A percentile compares a stretch with the other conserved stretches of the same genome.
phyloP scores from a whole-genome alignment of 2,888 invertebrate genomes.

The Drosophila kokeensis region DNA sequence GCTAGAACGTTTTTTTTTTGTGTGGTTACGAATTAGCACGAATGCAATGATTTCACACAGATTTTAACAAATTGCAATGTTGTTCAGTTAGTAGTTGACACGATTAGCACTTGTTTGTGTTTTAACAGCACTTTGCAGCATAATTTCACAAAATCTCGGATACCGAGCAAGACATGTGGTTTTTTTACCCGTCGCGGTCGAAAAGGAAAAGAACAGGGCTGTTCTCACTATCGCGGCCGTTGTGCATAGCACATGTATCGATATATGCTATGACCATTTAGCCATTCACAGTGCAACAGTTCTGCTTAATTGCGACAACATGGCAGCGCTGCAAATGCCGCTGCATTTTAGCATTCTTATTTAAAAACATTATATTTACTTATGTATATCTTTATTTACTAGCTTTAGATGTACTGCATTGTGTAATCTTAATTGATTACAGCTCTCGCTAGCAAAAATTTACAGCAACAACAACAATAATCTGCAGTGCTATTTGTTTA shows the following conservation, averaged over 20 bases:
- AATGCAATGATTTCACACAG: slow-evolving; percentile 54
- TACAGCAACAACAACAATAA: not conserved
- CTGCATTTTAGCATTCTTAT: slow-evolving; percentile 8
- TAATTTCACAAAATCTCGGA: slow-evolving; percentile 79
- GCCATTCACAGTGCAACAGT: slow-evolving; percentile 23
- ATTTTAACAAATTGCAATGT: slow-evolving; percentile 65
- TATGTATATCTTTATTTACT: not conserved
- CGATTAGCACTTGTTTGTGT: slow-evolving; percentile 75
- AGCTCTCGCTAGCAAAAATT: not conserved
- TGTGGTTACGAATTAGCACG: slow-evolving; percentile 66
- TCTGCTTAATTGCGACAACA: not conserved
- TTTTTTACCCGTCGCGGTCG: slow-evolving; percentile 89
- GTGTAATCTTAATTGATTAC: not conserved
- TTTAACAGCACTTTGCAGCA: slow-evolving; percentile 82
- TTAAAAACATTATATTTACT: not conserved
- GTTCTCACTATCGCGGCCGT: slow-evolving; percentile 26
- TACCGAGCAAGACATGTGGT: slow-evolving; percentile 87
- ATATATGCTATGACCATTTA: slow-evolving; percentile 8
- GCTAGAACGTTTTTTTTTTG: slow-evolving; percentile 61
- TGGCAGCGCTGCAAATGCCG: slow-evolving; percentile 33
- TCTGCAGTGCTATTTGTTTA: slow-evolving; percentile 45
- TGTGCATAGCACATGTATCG: slow-evolving; percentile 20
- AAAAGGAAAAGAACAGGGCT: slow-evolving; percentile 86
- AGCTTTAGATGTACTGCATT: not conserved
- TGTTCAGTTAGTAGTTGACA: slow-evolving; percentile 71